A percentile compares a stretch with the other conserved stretches of the same genome.
phyloP scores from a whole-genome alignment of 2,888 invertebrate genomes.

The Acrocera orbiculus region DNA sequence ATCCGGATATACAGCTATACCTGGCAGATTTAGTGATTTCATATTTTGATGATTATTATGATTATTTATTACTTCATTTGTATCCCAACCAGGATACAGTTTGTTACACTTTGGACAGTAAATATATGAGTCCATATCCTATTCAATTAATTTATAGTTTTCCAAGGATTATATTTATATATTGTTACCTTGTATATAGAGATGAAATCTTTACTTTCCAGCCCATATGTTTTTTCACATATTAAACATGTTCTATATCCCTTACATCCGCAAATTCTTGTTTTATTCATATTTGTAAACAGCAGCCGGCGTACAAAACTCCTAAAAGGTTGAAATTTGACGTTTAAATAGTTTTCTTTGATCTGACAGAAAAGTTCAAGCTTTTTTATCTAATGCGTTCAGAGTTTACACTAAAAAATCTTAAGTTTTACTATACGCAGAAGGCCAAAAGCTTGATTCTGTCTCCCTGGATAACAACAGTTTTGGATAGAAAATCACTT shows the following conservation, averaged over 20 bases:
- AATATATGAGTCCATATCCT: constrained; percentile 43
- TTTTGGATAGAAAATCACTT: too few relatives aligned
- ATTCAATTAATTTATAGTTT: constrained; percentile 14
- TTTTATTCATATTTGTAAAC: constrained; percentile 25
- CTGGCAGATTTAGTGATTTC: constrained; percentile 36
- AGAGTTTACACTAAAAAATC: too few relatives aligned
- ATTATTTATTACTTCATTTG: constrained; percentile 30
- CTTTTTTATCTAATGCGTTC: too few relatives aligned
- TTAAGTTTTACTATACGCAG: too few relatives aligned
- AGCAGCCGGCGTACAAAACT: too few relatives aligned
- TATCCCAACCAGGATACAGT: constrained; percentile 59
- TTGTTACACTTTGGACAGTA: constrained; percentile 61
- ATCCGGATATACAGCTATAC: constrained; percentile 47
- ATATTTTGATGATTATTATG: neutral
- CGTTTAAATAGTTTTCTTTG: too few relatives aligned
- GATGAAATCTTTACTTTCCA: constrained; percentile 28
- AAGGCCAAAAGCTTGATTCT: too few relatives aligned
- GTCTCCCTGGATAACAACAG: too few relatives aligned
- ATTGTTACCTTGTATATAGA: constrained; percentile 23
- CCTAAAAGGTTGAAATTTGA: too few relatives aligned
- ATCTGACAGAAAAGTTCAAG: too few relatives aligned
- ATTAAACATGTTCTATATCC: constrained; percentile 75
- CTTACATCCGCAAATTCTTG: constrained; percentile 76
- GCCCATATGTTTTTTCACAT: constrained; percentile 55
- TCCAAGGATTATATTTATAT: constrained; percentile 1